Evolutionary conservation across 2,113 vertebrate species (phyloP).

Genomic region (Neolamprologus tretocephalus): DNA sequence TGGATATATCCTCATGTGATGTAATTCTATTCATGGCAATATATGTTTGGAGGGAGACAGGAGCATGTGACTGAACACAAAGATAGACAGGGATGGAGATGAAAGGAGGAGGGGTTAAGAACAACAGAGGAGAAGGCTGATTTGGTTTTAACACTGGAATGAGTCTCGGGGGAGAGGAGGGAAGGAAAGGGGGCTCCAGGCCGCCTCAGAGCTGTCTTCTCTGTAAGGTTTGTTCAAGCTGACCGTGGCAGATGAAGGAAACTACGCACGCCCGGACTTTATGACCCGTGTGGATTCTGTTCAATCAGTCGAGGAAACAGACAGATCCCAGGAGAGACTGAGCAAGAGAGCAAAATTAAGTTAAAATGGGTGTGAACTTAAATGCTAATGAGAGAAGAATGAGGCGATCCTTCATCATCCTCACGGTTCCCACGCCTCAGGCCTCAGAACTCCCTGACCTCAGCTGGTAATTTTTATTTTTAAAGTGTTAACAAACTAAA

Average conservation of each 20-base stretch:
- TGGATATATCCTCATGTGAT: neutral
- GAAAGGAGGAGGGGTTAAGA: neutral
- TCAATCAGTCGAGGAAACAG: neutral
- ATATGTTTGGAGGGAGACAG: neutral
- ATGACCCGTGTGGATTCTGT: neutral
- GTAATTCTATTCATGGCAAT: slow-evolving; percentile 29
- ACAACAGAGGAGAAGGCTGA: slow-evolving; percentile 12
- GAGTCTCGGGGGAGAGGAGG: slow-evolving; percentile 10
- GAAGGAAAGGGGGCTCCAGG: neutral
- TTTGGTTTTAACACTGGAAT: slow-evolving; percentile 38
- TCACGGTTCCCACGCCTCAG: neutral
- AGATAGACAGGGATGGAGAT: neutral
- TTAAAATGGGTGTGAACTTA: slow-evolving; percentile 11
- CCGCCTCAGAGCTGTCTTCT: neutral
- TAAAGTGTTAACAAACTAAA: neutral
- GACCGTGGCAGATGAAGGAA: neutral
- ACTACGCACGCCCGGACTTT: neutral
- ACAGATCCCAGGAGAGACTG: neutral
- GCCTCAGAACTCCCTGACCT: neutral
- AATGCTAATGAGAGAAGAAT: slow-evolving; percentile 35
- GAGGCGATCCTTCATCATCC: neutral
- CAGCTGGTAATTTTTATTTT: neutral
- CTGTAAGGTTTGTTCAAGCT: neutral
- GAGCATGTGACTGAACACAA: neutral
- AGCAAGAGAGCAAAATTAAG: neutral